Percentiles rank a stretch among this genome's conserved stretches.
These are phyloP conservation scores for Gorsachius magnificus DNA, from an alignment of 2,797 vertebrate species.

Conservation along the genomic window DNA sequence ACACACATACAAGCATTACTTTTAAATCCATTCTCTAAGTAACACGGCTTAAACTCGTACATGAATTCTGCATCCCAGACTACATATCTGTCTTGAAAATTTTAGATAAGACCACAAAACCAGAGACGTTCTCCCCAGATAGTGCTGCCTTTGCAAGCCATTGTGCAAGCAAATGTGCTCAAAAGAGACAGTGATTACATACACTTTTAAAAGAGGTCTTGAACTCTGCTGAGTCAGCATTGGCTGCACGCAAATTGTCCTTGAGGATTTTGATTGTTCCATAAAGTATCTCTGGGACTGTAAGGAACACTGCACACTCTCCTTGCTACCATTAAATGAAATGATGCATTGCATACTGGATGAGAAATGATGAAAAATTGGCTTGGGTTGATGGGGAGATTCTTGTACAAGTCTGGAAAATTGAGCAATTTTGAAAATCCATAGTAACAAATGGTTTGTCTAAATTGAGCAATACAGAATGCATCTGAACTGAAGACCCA, in stretches of 20 bases:
- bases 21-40: background rate
- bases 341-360: background rate
- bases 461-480: background rate
- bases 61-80: background rate
- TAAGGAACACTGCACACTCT: background rate
- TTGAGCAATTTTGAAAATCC: conserved; percentile 27
- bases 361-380: background rate
- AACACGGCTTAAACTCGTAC: background rate
- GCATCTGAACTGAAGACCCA: background rate
- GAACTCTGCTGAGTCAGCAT: background rate
- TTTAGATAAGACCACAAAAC: background rate
- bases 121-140: background rate
- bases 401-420: background rate
- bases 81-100: fast-evolving
- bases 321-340: background rate
- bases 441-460: background rate
- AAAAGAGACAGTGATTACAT: background rate
- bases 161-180: background rate
- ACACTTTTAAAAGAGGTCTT: background rate
- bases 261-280: conserved; percentile 11
- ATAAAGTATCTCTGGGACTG: background rate
- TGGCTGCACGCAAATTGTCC: background rate
- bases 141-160: background rate
- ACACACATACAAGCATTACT: background rate
- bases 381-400: background rate